Evolutionary conservation across 2,797 vertebrate species (phyloP).

Genomic region (Lacerta bilineata): DNA sequence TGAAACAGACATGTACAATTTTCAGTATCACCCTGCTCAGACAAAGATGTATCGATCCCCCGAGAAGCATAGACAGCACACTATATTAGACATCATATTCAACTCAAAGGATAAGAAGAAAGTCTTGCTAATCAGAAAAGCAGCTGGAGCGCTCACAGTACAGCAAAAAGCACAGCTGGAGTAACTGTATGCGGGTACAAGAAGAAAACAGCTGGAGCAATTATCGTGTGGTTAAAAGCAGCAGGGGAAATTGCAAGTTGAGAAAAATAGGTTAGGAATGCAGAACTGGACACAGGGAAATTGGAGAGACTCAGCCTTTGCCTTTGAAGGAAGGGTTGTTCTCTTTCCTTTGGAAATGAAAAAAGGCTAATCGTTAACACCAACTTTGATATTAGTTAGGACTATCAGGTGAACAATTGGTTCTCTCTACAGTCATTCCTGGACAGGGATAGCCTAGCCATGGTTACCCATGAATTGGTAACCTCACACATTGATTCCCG

Average conservation of each 20-base stretch:
- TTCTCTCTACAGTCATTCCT: not conserved
- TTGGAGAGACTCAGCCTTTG: not conserved
- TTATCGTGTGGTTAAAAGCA: slow-evolving; percentile 60
- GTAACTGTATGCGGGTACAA: slow-evolving; percentile 54
- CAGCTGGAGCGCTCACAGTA: slow-evolving; percentile 62
- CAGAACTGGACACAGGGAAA: not conserved
- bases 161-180: slow-evolving; percentile 64
- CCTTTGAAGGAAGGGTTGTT: not conserved
- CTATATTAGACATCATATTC: slow-evolving; percentile 1
- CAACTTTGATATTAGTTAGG: not conserved
- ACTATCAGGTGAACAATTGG: not conserved
- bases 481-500: no score
- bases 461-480: not conserved
- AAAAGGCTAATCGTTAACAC: not conserved
- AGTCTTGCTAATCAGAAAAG: slow-evolving; percentile 41
- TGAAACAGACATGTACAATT: slow-evolving; percentile 31
- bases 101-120: slow-evolving; percentile 42
- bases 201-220: slow-evolving; percentile 64
- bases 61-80: rapidly evolving
- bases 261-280: slow-evolving; percentile 25
- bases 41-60: slow-evolving; percentile 18
- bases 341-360: not conserved
- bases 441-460: no score
- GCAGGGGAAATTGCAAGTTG: slow-evolving; percentile 44
- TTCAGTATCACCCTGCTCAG: slow-evolving; percentile 3